phyloP scores from a whole-genome alignment of 2,113 vertebrate species.

The Alexandromys fortis region DNA sequence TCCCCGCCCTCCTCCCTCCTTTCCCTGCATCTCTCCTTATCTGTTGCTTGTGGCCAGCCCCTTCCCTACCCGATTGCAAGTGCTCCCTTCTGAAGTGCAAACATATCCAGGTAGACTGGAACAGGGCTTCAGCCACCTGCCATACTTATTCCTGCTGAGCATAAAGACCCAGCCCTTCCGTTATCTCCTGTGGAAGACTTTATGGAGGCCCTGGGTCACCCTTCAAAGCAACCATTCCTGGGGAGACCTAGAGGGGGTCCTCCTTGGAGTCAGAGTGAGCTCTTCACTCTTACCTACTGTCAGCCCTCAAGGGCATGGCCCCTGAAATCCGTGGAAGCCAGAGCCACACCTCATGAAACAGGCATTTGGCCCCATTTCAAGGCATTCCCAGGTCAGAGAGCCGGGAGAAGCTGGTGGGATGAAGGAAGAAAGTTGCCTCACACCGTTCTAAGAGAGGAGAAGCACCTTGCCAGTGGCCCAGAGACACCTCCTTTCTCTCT shows the following conservation, averaged over 20 bases:
- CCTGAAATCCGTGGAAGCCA: neutral
- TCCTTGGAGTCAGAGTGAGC: neutral
- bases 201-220: neutral
- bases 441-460: neutral
- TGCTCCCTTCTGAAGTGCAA: conserved; percentile 47
- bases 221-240: no score
- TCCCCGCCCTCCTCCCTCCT: no score
- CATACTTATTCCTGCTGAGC: conserved; percentile 71
- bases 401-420: neutral
- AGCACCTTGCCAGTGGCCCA: neutral
- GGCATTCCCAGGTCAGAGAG: neutral
- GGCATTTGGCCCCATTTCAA: rapidly evolving
- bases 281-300: neutral
- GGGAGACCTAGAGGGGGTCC: neutral
- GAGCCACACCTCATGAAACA: neutral
- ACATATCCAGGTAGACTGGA: neutral
- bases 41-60: neutral
- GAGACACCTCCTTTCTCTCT: neutral
- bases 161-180: conserved; percentile 52
- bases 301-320: neutral
- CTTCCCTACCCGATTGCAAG: conserved; percentile 81
- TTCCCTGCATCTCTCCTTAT: no score
- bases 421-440: neutral
- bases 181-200: conserved; percentile 58
- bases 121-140: conserved; percentile 72